These are phyloP conservation scores for Catonia carolina DNA, from an alignment of 2,888 invertebrate genomes.

Conservation along the genomic window DNA sequence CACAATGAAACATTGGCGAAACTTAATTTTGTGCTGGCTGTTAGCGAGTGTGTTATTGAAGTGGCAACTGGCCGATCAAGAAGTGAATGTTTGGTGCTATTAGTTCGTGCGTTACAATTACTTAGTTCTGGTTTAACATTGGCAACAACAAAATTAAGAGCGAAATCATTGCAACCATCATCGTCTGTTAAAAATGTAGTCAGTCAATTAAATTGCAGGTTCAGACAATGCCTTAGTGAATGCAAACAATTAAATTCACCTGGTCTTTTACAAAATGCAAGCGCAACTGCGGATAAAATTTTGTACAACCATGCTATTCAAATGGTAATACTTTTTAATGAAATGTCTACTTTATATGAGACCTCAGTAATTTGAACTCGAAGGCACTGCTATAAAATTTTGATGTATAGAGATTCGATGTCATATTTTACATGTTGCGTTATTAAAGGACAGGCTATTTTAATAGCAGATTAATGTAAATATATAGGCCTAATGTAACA, in stretches of 20 bases:
- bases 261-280: constrained; percentile 65
- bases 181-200: constrained; percentile 86
- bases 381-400: not conserved
- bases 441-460: no score
- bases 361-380: no score
- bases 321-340: no score
- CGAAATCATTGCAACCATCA: constrained; percentile 81
- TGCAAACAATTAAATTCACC: constrained; percentile 79
- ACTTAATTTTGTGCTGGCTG: constrained; percentile 90
- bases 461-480: no score
- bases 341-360: constrained; percentile 31
- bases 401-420: not conserved
- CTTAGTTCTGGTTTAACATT: constrained; percentile 89
- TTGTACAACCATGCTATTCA: constrained; percentile 97
- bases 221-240: constrained; percentile 78
- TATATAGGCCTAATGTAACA: no score
- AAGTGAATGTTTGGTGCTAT: constrained; percentile 73
- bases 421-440: no score
- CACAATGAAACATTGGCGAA: constrained; percentile 96
- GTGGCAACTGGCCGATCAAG: constrained; percentile 58
- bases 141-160: constrained; percentile 78
- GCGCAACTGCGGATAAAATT: constrained; percentile 89
- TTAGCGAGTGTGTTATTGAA: constrained; percentile 92
- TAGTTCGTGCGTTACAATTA: constrained; percentile 86
- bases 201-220: constrained; percentile 83